A percentile compares a stretch with the other conserved stretches of the same genome.
Evolutionary conservation across 2,888 invertebrate species (phyloP).

Genomic region (Amiota communis): DNA sequence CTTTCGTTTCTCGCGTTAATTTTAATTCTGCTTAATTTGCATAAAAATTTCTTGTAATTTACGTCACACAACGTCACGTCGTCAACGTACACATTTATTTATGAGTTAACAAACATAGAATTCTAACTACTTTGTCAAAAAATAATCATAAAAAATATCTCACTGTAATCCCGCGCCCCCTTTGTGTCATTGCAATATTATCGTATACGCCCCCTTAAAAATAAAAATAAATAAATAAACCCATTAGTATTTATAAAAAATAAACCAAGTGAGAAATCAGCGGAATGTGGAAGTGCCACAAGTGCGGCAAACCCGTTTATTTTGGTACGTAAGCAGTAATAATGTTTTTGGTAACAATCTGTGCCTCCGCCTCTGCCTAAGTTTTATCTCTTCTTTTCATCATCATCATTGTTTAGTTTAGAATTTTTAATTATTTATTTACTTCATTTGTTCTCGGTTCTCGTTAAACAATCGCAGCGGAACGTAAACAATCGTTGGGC

Average conservation of each 20-base stretch:
- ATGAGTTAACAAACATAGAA: no score
- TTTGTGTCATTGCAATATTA: constrained; percentile 31
- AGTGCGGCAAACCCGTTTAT: constrained; percentile 86
- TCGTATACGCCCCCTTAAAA: constrained; percentile 35
- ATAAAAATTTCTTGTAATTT: constrained; percentile 45
- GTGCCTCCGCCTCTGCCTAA: no score
- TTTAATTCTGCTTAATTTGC: constrained; percentile 51
- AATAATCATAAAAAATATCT: not conserved
- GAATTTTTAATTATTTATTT: constrained; percentile 43
- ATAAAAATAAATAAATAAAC: constrained; percentile 39
- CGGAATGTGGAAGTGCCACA: constrained; percentile 86
- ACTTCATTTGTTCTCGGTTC: constrained; percentile 38
- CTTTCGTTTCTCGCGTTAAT: constrained; percentile 46
- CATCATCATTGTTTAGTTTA: constrained; percentile 1
- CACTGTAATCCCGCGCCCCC: not conserved
- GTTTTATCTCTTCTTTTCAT: not conserved
- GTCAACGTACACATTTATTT: not conserved
- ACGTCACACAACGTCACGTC: constrained; percentile 47
- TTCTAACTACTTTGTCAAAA: no score
- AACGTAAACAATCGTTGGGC: constrained; percentile 88
- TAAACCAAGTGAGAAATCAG: constrained; percentile 25
- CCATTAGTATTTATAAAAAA: constrained; percentile 32
- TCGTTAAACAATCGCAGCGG: constrained; percentile 76
- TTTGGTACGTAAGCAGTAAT: constrained; percentile 77
- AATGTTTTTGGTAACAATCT: not conserved